These are phyloP conservation scores for Acanthis flammea DNA, from an alignment of 2,797 vertebrate genomes.

Conservation along the genomic window DNA sequence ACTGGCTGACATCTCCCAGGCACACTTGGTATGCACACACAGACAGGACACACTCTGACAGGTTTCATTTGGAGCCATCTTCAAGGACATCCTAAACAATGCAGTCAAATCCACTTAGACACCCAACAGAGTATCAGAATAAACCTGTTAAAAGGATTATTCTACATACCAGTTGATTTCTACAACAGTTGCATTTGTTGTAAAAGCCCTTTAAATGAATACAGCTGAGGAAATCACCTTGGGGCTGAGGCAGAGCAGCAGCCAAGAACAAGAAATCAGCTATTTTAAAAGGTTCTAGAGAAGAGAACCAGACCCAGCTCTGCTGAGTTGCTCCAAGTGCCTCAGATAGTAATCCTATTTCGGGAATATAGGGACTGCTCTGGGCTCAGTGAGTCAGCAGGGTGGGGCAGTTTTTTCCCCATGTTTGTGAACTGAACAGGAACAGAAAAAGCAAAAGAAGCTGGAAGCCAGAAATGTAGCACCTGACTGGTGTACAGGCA, in stretches of 20 bases:
- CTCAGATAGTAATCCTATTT: constrained; percentile 39
- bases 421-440: constrained; percentile 21
- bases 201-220: constrained; percentile 15
- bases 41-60: neutral
- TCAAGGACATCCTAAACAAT: constrained; percentile 18
- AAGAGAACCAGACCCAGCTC: constrained; percentile 7
- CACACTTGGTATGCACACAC: neutral
- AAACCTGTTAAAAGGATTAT: constrained; percentile 41
- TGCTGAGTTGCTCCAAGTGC: neutral
- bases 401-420: constrained; percentile 42
- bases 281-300: neutral
- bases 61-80: neutral
- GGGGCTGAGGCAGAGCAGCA: neutral
- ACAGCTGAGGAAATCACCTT: neutral
- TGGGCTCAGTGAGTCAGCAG: constrained; percentile 52
- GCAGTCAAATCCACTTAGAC: constrained; percentile 47
- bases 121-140: neutral
- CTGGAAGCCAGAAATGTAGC: constrained; percentile 4
- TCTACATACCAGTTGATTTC: neutral
- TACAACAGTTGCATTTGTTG: neutral
- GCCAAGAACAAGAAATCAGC: neutral
- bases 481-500: constrained; percentile 44
- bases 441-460: constrained; percentile 20
- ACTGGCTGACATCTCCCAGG: constrained; percentile 18
- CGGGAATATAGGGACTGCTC: constrained; percentile 29